Base-by-base conservation (phyloP, 2,113 vertebrate species). In the Gallinago media region DNA sequence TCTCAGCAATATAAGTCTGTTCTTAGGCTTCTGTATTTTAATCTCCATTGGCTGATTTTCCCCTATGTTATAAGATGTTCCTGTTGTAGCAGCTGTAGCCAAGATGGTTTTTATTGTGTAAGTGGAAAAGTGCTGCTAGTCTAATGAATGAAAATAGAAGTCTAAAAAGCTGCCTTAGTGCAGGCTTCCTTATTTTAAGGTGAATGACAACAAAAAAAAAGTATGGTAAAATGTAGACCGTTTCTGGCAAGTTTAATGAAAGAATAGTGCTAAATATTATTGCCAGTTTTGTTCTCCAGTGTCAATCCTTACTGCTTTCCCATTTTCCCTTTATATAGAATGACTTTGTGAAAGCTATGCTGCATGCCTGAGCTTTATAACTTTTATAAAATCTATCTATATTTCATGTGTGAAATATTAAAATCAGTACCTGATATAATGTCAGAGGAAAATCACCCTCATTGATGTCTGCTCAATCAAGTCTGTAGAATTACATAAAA, bases 61-160 rank as follows among this genome's bases (percentile, higher is more conserved):
- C 58, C 13, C 62, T 84, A 7, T 55, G 73, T 91, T 95, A 90
- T 76, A 63, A 84, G 88, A 77, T 76, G 42, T 93, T 92, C 94
- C 77, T 96, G 44, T 95, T 97, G 84, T 89, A 75, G 88, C 92
- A 93, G 66, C 59, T 23, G 32, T 79, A 86, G 74, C 58, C 54
- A 76, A 92, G 42, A 89, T 3, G 14, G 11, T 54, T 88, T 90
- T 93, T 55, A 47, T 88, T 56, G 67, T 95, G 47, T 52, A 81
- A 95, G 50, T 94, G 96, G 97, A 94, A 97, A 97, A 97, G 67
- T 96, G 85, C 90, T 82, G 70, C 63, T 66, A 71, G 66, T 86
- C 82, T 70, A n/a, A 55, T 47, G 50, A 89, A 42, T 38, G 13
- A 65, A 86, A 88, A 76, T 78, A 78, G 46, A 83, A 76, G 40